Base-by-base conservation (phyloP, 2,888 invertebrate species). In the Lapara coniferarum region DNA sequence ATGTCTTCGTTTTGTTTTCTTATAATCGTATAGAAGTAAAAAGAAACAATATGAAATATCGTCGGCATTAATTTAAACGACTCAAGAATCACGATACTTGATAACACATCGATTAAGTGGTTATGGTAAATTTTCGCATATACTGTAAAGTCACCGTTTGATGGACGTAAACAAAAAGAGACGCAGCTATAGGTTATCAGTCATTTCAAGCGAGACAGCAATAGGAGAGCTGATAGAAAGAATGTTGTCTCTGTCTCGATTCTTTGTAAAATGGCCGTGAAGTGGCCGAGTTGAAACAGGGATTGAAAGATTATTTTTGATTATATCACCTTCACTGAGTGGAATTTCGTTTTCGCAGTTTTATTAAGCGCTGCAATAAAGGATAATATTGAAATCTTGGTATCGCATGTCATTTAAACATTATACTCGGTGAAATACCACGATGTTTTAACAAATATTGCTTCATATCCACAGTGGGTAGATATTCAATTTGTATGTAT, bases 121-220 rank as follows among this genome's bases (percentile, higher is more conserved):
- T 73, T 69, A 78, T 89, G 85, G 79, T 63, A 63, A 69, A 72
- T 77, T 84, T 82, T 74, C 67, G 69, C 82, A 66, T 92, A 78
- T 90, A 88, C 91, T 91, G 73, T 76, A 71, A 67, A 82, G 78
- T 83, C 83, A 86, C 85, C 81, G 85, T 88, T 89, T 89, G 89
- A 87, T 87, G 87, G 87, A 88, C 86, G 87, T 89, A 89, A 90
- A 90, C 85, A 91, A 89, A 92, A 78, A 81, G 92, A 86, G 91
- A 92, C 82, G 81, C 76, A 78, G 76, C 75, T 88, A 91, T 85
- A 72, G 83, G 80, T 85, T 87, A 84, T 84, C 84, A 82, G 79
- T 82, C 72, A 76, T 74, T 70, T 74, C 82, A 87, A 91, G 79
- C 69, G 87, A 85, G 90, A 90, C 74, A 77, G 77, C 73, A 74